Evolutionary conservation across 2,888 invertebrate species (phyloP).

Genomic region (Exocentrus adspersus): DNA sequence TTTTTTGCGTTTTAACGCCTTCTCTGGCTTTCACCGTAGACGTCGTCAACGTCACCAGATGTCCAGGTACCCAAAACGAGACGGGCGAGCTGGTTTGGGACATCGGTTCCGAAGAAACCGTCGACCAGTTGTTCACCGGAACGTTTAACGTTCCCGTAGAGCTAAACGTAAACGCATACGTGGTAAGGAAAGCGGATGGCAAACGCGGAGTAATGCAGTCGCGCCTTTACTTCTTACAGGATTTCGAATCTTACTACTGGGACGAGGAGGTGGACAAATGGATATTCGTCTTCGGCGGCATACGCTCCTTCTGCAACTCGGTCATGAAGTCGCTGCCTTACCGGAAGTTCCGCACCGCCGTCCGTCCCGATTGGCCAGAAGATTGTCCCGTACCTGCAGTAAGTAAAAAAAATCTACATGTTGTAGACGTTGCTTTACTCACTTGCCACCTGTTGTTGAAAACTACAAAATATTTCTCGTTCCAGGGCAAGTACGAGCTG

Average conservation of each 20-base stretch:
- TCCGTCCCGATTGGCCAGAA: constrained; percentile 22
- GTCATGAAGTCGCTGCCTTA: constrained; percentile 27
- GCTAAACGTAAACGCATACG: constrained; percentile 21
- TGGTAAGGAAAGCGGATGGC: constrained; percentile 22
- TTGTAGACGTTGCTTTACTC: neutral
- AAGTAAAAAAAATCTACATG: constrained; percentile 3
- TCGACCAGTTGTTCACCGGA: constrained; percentile 30
- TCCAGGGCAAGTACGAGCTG: constrained; percentile 30
- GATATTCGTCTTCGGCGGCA: constrained; percentile 27
- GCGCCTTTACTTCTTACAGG: constrained; percentile 26
- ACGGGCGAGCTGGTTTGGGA: constrained; percentile 15
- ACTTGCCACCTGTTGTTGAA: neutral
- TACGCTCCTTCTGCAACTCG: constrained; percentile 31
- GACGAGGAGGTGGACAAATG: constrained; percentile 26
- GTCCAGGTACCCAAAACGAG: constrained; percentile 21
- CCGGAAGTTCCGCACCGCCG: constrained; percentile 13
- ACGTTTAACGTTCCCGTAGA: constrained; percentile 24
- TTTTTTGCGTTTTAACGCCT: too few species aligned
- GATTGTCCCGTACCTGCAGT: constrained; percentile 31
- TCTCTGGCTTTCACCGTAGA: constrained; percentile 32
- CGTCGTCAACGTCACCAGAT: constrained; percentile 31
- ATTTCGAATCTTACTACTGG: constrained; percentile 30
- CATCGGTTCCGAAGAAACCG: constrained; percentile 20
- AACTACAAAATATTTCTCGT: neutral
- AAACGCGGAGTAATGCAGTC: too few species aligned